Evolutionary conservation across 2,888 invertebrate species (phyloP).

Genomic region (Lydus trimaculatus): DNA sequence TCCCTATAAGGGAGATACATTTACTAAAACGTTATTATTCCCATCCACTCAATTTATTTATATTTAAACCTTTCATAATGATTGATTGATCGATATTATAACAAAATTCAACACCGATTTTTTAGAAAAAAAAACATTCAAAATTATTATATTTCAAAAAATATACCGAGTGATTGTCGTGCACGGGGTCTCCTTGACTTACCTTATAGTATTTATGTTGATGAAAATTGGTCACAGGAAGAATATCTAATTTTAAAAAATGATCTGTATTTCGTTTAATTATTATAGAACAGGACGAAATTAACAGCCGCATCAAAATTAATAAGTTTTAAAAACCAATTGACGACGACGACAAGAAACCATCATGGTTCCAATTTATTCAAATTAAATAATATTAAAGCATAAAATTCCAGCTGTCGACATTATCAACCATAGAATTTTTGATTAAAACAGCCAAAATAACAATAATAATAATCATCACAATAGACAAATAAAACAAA

Average conservation of each 20-base stretch:
- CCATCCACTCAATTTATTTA: conserved; percentile 37
- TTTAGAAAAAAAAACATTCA: not conserved
- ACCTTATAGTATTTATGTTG: too few relatives aligned
- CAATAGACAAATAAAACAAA: not conserved
- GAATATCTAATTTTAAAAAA: too few relatives aligned
- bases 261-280: too few relatives aligned
- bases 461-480: not conserved
- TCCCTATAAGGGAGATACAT: conserved; percentile 35
- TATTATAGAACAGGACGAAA: not conserved
- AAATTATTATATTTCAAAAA: too few relatives aligned
- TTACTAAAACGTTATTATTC: conserved; percentile 36
- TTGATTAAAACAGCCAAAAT: conserved; percentile 14
- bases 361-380: conserved; percentile 39
- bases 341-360: not conserved
- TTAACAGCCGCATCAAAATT: conserved; percentile 5
- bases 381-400: conserved; percentile 35
- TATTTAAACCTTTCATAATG: conserved; percentile 36
- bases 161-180: too few relatives aligned
- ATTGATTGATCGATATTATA: conserved; percentile 30
- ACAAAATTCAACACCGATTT: not conserved
- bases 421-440: conserved; percentile 31
- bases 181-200: too few relatives aligned
- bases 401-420: conserved; percentile 30
- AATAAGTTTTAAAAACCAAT: not conserved
- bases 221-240: too few relatives aligned